These are phyloP conservation scores for Apotomis betuletana DNA, from an alignment of 2,888 invertebrate species.

Conservation along the genomic window DNA sequence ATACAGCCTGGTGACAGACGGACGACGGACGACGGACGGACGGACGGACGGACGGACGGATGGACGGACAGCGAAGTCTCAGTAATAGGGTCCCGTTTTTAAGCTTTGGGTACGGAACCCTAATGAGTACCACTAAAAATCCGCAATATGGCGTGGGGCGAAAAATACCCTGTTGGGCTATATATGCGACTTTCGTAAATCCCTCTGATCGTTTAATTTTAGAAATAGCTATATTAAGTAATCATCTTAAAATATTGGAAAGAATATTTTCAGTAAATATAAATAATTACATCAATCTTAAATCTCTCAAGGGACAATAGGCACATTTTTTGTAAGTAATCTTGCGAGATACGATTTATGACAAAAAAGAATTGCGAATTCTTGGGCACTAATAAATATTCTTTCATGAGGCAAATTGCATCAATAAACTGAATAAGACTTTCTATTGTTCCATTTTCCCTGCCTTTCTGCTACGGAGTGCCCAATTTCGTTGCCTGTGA, in stretches of 20 bases:
- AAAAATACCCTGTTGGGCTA: no score
- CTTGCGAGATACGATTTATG: constrained; percentile 24
- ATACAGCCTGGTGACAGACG: no score
- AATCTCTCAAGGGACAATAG: neutral
- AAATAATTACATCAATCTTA: neutral
- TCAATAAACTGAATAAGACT: constrained; percentile 49
- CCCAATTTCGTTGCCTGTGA: constrained; percentile 13
- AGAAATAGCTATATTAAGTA: no score
- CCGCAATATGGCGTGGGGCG: no score
- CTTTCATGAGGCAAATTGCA: constrained; percentile 48
- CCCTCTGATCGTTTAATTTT: no score
- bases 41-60: no score
- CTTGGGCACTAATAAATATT: constrained; percentile 47
- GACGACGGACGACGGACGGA: no score
- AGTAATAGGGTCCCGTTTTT: no score
- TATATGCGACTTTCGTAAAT: no score
- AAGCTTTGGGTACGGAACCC: no score
- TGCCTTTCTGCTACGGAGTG: constrained; percentile 41
- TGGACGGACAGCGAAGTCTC: no score
- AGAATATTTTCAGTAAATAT: neutral
- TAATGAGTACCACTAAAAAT: no score
- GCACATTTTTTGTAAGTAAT: constrained; percentile 7
- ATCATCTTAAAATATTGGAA: neutral
- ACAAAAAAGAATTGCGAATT: constrained; percentile 20
- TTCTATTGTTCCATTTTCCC: constrained; percentile 40